A percentile compares a stretch with the other conserved stretches of the same genome.
phyloP scores from a whole-genome alignment of 2,113 vertebrate genomes.

The Noctilio leporinus region DNA sequence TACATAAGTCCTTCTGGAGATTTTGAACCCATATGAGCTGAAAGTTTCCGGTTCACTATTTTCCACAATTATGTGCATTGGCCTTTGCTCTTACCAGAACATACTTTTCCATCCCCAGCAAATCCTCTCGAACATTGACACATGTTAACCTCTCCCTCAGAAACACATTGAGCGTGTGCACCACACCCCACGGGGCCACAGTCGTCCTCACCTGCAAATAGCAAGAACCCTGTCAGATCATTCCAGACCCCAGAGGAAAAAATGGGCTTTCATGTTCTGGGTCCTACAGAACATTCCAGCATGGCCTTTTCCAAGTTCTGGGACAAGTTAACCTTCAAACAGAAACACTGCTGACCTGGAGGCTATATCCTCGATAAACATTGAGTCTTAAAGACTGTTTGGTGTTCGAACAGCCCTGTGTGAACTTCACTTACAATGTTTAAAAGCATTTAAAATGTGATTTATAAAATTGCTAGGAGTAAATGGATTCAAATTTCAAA shows the following conservation, averaged over 20 bases:
- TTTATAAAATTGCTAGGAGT: not conserved
- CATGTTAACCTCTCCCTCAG: conserved; percentile 72
- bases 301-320: not conserved
- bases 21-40: not conserved
- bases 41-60: not conserved
- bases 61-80: not conserved
- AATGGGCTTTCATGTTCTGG: not conserved
- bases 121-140: conserved; percentile 89
- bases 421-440: not conserved
- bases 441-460: not conserved
- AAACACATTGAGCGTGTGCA: conserved; percentile 80
- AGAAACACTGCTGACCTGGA: not conserved
- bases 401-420: not conserved
- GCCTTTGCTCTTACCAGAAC: conserved; percentile 83
- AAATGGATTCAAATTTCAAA: not conserved
- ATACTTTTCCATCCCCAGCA: conserved; percentile 81
- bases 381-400: not conserved
- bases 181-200: conserved; percentile 82
- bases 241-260: not conserved
- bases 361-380: not conserved
- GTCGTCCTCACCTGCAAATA: conserved; percentile 82
- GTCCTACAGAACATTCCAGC: not conserved
- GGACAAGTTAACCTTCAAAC: not conserved
- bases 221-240: not conserved
- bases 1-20: not conserved